phyloP scores from a whole-genome alignment of 2,113 vertebrate genomes.

The Apus apus region DNA sequence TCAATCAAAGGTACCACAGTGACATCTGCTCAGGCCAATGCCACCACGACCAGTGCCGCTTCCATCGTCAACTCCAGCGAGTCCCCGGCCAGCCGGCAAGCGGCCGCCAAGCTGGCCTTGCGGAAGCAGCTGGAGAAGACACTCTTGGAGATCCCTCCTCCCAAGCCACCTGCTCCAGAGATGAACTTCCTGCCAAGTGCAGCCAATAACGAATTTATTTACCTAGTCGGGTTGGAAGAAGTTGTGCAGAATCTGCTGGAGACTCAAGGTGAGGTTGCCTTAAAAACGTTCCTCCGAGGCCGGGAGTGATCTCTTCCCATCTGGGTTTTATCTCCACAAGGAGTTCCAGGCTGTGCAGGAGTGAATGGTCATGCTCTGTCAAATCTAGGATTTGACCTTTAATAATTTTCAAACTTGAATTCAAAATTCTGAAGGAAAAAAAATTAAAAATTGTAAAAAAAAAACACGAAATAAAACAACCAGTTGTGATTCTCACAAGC shows the following conservation, averaged over 20 bases:
- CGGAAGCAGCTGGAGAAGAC: constrained; percentile 98
- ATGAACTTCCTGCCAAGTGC: constrained; percentile 97
- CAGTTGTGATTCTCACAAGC: fast-evolving
- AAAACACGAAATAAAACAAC: no score
- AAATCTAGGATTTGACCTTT: background rate
- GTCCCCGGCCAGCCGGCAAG: constrained; percentile 92
- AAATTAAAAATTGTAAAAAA: no score
- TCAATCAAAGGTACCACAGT: constrained; percentile 84
- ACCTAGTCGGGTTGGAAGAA: constrained; percentile 94
- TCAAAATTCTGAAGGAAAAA: background rate
- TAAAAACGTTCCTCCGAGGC: fast-evolving
- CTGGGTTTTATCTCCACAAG: background rate
- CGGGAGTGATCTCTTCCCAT: background rate
- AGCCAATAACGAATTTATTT: constrained; percentile 98
- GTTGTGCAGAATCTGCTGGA: constrained; percentile 97
- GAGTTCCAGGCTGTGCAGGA: background rate
- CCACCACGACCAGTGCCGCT: constrained; percentile 60
- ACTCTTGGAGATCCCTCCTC: constrained; percentile 94
- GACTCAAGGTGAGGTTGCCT: constrained; percentile 82
- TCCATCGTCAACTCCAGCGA: constrained; percentile 80
- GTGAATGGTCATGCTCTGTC: background rate
- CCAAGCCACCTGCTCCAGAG: constrained; percentile 92
- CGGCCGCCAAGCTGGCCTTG: constrained; percentile 92
- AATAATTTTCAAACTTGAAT: background rate
- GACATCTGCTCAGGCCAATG: constrained; percentile 73